Evolutionary conservation across 2,797 vertebrate genomes (phyloP).

Genomic region (Allobates femoralis): DNA sequence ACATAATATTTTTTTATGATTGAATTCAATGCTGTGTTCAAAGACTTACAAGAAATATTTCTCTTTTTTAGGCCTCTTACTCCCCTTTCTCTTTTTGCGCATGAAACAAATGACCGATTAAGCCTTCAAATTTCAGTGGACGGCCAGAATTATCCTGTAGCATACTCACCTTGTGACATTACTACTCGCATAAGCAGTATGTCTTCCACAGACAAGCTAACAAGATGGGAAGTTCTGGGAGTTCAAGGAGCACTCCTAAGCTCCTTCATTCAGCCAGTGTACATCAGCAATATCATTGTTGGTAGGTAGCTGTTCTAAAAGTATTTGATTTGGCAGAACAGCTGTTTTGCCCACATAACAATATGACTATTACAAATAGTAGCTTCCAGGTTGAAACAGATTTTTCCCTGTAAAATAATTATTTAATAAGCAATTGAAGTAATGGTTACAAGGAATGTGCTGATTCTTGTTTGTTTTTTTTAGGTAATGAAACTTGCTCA

Average conservation of each 20-base stretch:
- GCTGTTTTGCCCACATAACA: no score
- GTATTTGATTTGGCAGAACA: not conserved
- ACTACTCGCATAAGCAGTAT: slow-evolving; percentile 82
- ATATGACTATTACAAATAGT: no score
- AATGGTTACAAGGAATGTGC: not conserved
- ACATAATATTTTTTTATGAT: not conserved
- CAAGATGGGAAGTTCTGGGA: slow-evolving; percentile 93
- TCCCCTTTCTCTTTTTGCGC: slow-evolving; percentile 85
- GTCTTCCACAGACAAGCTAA: slow-evolving; percentile 91
- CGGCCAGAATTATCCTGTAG: slow-evolving; percentile 88
- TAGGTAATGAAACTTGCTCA: slow-evolving; percentile 82
- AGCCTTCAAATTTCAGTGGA: slow-evolving; percentile 87
- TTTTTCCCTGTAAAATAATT: no score
- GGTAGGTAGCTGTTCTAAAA: slow-evolving; percentile 71
- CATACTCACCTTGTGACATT: slow-evolving; percentile 77
- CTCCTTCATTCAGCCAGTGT: slow-evolving; percentile 92
- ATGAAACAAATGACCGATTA: slow-evolving; percentile 85
- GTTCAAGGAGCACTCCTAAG: slow-evolving; percentile 92
- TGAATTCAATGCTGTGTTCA: not conserved
- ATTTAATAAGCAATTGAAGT: no score
- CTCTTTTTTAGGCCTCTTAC: slow-evolving; percentile 77
- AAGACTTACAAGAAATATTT: not conserved
- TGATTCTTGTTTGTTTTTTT: slow-evolving; percentile 33
- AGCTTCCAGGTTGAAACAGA: no score
- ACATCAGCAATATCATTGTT: slow-evolving; percentile 86